Percentiles rank a stretch among this genome's conserved stretches.
Conservation (phyloP, 2,113 vertebrate genomes). For the Calcarius ornatus region DNA sequence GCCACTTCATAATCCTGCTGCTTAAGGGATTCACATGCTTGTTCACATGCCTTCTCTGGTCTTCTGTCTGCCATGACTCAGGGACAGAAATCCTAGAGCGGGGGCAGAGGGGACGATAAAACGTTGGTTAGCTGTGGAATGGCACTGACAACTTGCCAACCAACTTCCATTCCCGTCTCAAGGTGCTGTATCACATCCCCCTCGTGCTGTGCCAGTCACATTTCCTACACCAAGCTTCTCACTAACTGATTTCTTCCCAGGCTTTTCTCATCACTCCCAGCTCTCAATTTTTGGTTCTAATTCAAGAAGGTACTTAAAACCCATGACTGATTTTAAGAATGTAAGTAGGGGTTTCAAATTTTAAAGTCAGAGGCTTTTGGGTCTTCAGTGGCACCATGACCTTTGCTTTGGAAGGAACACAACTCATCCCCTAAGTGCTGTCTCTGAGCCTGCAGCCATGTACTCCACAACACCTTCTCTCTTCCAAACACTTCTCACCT, state of each 20-base stretch:
- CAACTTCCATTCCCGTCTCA: constrained; percentile 33
- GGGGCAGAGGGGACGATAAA: constrained; percentile 46
- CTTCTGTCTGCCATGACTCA: constrained; percentile 99
- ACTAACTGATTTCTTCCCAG: not conserved
- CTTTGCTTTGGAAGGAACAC: not conserved
- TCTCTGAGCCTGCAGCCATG: not conserved
- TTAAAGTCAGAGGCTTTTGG: not conserved
- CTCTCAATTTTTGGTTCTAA: not conserved
- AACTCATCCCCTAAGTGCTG: not conserved
- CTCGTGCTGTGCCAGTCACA: not conserved
- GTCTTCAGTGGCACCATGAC: not conserved
- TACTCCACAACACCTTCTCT: not conserved
- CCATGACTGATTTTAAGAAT: not conserved
- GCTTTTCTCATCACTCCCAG: not conserved
- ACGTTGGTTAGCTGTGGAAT: constrained; percentile 45
- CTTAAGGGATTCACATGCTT: constrained; percentile 94
- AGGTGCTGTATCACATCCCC: not conserved
- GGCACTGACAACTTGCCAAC: constrained; percentile 43
- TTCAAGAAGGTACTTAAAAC: not conserved
- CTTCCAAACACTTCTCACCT: not conserved
- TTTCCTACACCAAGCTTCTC: not conserved
- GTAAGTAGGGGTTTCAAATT: not conserved
- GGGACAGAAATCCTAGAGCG: constrained; percentile 89
- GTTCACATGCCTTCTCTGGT: constrained; percentile 99
- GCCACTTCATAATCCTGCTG: constrained; percentile 94